Percentiles rank a stretch among this genome's conserved stretches.
Evolutionary conservation across 1,140 invertebrate genomes (phyloP).

Genomic region (Oncopodura yosiiana): DNA sequence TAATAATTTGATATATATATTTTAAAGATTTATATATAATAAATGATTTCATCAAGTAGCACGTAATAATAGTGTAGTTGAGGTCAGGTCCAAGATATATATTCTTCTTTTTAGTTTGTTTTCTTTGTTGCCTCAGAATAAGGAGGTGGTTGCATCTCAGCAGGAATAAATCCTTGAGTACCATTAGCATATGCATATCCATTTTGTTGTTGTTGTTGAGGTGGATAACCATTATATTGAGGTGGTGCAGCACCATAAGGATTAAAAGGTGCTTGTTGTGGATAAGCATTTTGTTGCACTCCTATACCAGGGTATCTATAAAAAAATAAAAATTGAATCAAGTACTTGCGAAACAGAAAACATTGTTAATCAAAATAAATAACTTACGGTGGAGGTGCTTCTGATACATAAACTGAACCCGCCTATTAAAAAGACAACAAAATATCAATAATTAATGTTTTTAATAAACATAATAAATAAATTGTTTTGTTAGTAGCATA

Average conservation of each 20-base stretch:
- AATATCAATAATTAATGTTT: constrained; percentile 14
- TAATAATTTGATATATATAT: no score
- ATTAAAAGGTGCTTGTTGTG: background rate
- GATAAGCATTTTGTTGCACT: background rate
- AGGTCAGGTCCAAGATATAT: background rate
- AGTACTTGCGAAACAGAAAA: background rate
- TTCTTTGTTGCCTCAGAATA: constrained; percentile 5
- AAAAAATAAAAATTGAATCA: no score
- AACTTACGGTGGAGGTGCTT: constrained; percentile 90
- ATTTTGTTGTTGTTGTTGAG: constrained; percentile 14
- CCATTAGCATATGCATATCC: constrained; percentile 21
- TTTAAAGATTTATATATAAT: no score
- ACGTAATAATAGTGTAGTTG: no score
- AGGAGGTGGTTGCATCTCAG: constrained; percentile 8
- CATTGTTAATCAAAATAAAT: constrained; percentile 47
- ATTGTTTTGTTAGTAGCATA: no score
- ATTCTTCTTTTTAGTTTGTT: constrained; percentile 15
- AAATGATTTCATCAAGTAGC: no score
- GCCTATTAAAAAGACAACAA: constrained; percentile 45
- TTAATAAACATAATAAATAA: constrained; percentile 4
- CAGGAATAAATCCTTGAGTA: constrained; percentile 22
- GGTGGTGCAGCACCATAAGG: constrained; percentile 1
- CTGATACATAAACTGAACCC: constrained; percentile 79
- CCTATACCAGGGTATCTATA: constrained; percentile 27
- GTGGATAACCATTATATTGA: constrained; percentile 2